Evolutionary conservation across 2,797 vertebrate genomes (phyloP).

Genomic region (Fratercula arctica): DNA sequence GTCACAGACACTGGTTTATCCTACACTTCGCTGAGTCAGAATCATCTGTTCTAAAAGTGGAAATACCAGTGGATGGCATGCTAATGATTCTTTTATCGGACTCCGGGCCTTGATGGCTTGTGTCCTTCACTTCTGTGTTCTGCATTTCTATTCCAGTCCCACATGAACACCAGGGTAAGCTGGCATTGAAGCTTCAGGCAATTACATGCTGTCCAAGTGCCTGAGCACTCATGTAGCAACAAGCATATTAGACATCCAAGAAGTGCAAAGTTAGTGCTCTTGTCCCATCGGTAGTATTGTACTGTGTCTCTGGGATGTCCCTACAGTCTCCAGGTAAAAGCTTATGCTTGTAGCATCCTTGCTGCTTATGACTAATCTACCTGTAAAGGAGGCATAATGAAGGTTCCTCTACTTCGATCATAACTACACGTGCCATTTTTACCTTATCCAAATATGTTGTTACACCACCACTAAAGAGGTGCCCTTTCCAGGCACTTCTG

Average conservation of each 20-base stretch:
- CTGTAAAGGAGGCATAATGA: background rate
- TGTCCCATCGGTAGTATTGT: background rate
- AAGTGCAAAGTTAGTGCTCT: background rate
- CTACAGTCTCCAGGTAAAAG: background rate
- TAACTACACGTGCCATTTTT: background rate
- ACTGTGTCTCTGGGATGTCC: background rate
- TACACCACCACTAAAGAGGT: background rate
- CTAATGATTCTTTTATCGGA: background rate
- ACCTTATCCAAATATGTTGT: background rate
- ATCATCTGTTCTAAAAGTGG: background rate
- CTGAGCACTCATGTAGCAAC: background rate
- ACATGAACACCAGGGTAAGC: background rate
- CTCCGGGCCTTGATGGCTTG: background rate
- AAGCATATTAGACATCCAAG: background rate
- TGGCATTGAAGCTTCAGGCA: background rate
- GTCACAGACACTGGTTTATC: background rate
- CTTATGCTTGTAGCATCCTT: background rate
- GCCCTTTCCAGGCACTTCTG: background rate
- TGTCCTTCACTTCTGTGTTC: background rate
- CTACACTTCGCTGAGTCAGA: background rate
- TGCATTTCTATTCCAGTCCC: background rate
- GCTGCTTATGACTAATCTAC: background rate
- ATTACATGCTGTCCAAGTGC: background rate
- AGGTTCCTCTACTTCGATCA: background rate
- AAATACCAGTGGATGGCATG: background rate